Evolutionary conservation across 2,888 invertebrate genomes (phyloP).

Genomic region (Yponomeuta evonymella): DNA sequence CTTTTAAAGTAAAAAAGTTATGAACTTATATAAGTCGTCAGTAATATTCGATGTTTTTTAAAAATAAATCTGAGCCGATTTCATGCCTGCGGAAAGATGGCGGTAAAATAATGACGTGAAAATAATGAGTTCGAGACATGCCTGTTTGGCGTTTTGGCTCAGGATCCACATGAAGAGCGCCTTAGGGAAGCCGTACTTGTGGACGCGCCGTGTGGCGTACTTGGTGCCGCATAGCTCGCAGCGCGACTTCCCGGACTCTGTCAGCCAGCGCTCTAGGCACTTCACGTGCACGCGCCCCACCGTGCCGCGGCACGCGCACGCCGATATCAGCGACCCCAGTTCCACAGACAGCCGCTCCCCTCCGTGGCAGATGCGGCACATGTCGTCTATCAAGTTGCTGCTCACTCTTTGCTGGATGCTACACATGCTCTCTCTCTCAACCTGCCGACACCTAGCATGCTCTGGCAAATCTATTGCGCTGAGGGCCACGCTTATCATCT

Average conservation of each 20-base stretch:
- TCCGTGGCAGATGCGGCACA: slow-evolving; percentile 70
- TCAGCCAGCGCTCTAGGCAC: slow-evolving; percentile 86
- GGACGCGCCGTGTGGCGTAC: slow-evolving; percentile 79
- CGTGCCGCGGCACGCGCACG: slow-evolving; percentile 76
- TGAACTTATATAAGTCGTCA: no score
- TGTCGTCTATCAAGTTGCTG: slow-evolving; percentile 30
- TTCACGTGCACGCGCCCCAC: slow-evolving; percentile 83
- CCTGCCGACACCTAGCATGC: neutral
- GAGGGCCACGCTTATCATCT: slow-evolving; percentile 25
- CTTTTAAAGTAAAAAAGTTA: no score
- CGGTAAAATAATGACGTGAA: no score
- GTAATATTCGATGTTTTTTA: no score
- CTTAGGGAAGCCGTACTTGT: slow-evolving; percentile 72
- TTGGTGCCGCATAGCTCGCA: slow-evolving; percentile 85
- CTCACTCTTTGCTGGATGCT: neutral
- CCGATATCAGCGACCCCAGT: slow-evolving; percentile 56
- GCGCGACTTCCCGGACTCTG: slow-evolving; percentile 80
- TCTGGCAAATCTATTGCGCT: neutral
- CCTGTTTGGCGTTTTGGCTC: slow-evolving; percentile 69
- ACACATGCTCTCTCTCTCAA: neutral
- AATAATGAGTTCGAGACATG: slow-evolving; percentile 21
- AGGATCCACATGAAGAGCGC: slow-evolving; percentile 79
- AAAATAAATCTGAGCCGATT: no score
- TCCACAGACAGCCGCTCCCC: slow-evolving; percentile 47
- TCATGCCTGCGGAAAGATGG: no score